A percentile compares a stretch with the other conserved stretches of the same genome.
Conservation (phyloP, 2,797 vertebrate species). For the Euthynnus affinis region DNA sequence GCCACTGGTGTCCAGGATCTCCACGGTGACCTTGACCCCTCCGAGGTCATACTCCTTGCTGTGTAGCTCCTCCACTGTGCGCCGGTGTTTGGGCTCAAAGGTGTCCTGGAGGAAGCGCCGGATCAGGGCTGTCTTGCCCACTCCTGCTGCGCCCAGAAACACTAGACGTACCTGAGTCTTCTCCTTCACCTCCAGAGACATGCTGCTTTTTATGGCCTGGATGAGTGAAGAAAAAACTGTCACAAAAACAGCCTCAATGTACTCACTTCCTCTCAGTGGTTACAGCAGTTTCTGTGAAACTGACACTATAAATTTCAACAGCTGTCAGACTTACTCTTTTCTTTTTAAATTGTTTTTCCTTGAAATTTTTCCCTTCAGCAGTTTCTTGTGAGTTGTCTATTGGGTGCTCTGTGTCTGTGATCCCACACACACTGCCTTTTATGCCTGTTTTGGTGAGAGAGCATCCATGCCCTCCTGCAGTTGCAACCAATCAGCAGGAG, state of each 20-base stretch:
- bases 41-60: conserved; percentile 91
- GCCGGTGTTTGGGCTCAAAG: conserved; percentile 92
- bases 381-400: conserved; percentile 3
- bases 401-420: conserved; percentile 56
- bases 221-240: conserved; percentile 4
- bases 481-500: conserved; percentile 76
- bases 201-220: conserved; percentile 59
- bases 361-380: conserved; percentile 20
- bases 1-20: conserved; percentile 94
- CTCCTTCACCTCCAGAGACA: conserved; percentile 92
- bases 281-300: conserved; percentile 13
- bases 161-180: conserved; percentile 92
- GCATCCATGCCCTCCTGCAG: conserved; percentile 48
- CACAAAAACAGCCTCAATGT: neutral
- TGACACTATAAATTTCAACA: conserved; percentile 1
- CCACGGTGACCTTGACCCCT: conserved; percentile 88
- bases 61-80: conserved; percentile 93
- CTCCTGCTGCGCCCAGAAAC: conserved; percentile 92
- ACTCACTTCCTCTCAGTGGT: conserved; percentile 13
- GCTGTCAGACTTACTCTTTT: conserved; percentile 4
- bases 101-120: conserved; percentile 91
- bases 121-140: conserved; percentile 93
- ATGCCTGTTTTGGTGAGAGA: conserved; percentile 78
- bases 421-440: conserved; percentile 72
- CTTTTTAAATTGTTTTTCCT: neutral